A percentile compares a stretch with the other conserved stretches of the same genome.
Conservation (phyloP, 2,797 vertebrate species). For the Vireo griseus region DNA sequence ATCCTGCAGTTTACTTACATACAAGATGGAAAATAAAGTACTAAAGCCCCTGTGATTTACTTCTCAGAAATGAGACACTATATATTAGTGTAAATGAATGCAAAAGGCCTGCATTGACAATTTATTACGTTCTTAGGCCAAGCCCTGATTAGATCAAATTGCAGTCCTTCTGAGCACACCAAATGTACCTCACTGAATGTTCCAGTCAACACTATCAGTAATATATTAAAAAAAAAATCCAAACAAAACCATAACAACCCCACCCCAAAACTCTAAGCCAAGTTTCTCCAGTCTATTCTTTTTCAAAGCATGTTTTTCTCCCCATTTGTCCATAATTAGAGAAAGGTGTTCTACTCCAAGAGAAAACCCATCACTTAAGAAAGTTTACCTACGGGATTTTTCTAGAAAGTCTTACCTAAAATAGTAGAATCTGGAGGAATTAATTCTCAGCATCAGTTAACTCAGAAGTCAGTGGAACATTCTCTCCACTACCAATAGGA, state of each 20-base stretch:
- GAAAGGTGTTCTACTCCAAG: background rate
- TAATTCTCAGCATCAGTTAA: background rate
- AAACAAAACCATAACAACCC: background rate
- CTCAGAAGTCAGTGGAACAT: background rate
- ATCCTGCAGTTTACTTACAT: constrained; percentile 88
- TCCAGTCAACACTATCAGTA: background rate
- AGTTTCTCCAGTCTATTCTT: background rate
- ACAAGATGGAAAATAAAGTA: constrained; percentile 89
- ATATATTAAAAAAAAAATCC: no score
- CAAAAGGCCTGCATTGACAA: constrained; percentile 77
- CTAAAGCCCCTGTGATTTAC: constrained; percentile 86
- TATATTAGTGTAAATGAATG: constrained; percentile 83
- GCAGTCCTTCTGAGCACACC: background rate
- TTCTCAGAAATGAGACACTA: constrained; percentile 87
- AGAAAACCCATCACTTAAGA: background rate
- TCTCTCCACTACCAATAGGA: background rate
- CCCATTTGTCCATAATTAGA: background rate
- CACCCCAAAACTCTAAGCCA: background rate
- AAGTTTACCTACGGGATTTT: background rate
- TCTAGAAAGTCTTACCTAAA: background rate
- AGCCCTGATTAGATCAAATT: constrained; percentile 68
- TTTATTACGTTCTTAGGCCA: constrained; percentile 78
- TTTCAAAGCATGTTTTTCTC: background rate
- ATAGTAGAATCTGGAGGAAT: background rate
- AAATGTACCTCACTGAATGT: background rate